Percentiles rank a stretch among this genome's conserved stretches.
Evolutionary conservation across 2,888 invertebrate genomes (phyloP).

Genomic region (Tipula helvola): DNA sequence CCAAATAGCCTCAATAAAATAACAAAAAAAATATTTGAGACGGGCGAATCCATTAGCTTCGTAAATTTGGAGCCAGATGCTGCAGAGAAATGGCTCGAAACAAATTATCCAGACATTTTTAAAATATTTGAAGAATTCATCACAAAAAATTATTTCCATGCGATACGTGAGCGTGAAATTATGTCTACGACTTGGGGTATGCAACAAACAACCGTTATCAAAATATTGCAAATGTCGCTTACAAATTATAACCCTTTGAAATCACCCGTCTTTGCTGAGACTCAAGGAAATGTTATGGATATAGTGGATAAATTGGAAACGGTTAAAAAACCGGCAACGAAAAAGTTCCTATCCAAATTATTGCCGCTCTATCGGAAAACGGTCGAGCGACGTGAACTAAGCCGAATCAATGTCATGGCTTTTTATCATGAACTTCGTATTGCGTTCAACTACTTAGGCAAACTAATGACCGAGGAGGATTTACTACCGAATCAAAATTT

Average conservation of each 20-base stretch:
- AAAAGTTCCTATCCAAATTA: slow-evolving; percentile 45
- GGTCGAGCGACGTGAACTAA: slow-evolving; percentile 51
- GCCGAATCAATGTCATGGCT: slow-evolving; percentile 47
- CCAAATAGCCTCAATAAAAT: slow-evolving; percentile 42
- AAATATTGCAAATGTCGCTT: slow-evolving; percentile 41
- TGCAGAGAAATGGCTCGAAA: slow-evolving; percentile 45
- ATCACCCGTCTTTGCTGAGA: not conserved
- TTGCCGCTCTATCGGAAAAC: slow-evolving; percentile 47
- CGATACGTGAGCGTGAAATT: slow-evolving; percentile 50
- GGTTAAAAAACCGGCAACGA: slow-evolving; percentile 37
- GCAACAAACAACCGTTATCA: slow-evolving; percentile 46
- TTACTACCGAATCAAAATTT: slow-evolving; percentile 50
- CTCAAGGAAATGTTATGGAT: slow-evolving; percentile 33
- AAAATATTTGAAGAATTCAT: slow-evolving; percentile 46
- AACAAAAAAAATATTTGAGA: slow-evolving; percentile 34
- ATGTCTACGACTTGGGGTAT: slow-evolving; percentile 51
- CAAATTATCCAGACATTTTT: slow-evolving; percentile 38
- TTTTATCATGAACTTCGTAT: slow-evolving; percentile 45
- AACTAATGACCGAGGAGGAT: slow-evolving; percentile 46
- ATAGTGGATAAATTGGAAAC: slow-evolving; percentile 39
- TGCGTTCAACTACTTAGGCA: slow-evolving; percentile 44
- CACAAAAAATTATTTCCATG: slow-evolving; percentile 56
- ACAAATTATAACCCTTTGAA: not conserved
- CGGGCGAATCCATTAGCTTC: slow-evolving; percentile 40
- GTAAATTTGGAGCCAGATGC: slow-evolving; percentile 36